Evolutionary conservation across 2,113 vertebrate species (phyloP), one percentile per base, ranked within the genome.

Genomic region (Apteryx mantelli): DNA sequence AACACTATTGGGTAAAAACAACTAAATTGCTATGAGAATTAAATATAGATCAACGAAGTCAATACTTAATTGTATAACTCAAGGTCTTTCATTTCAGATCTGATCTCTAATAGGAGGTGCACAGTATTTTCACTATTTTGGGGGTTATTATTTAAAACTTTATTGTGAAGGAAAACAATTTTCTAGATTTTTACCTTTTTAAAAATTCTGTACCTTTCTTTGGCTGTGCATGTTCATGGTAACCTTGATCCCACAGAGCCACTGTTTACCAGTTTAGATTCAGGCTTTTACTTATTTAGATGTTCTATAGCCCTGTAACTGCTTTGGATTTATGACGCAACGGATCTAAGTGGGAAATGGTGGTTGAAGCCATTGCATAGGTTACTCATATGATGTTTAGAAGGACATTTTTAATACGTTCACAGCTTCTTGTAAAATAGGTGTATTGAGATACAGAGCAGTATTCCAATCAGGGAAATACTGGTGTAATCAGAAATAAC

Each of bases 41-140:
- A 98, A 98, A 98, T 94, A 96, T 97, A 97, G 97, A 98, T 98
- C 97, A 98, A 97, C 89, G 97, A 98, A 98, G 98, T 98, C 98
- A 97, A 98, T 98, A 98, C 87, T 97, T 98, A 98, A 98, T 98
- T 98, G 97, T 98, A 66, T 96, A 97, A 98, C 95, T 95, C 96
- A 48, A 97, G 93, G 92, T 95, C 95, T 96, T 98, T 95, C 95
- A 96, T 97, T 98, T 98, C 90, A 98, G 90, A 91, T 86, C 81
- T 93, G 96, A 97, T 98, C 91, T 97, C 91, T 96, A 97, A 97
- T 74, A 94, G 95, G 90, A 98, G 96, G 94, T 90, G 84, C 86
- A 93, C 93, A 95, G 42, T 91, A 96, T 89, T 81, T 91, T 97
- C 95, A 63, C 83, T 30, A 73, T 95, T 96, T 97, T 96, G 89